Percentiles rank a stretch among this genome's conserved stretches.
Evolutionary conservation across 2,797 vertebrate species (phyloP).

Genomic region (Pangasius sanitwongsei): DNA sequence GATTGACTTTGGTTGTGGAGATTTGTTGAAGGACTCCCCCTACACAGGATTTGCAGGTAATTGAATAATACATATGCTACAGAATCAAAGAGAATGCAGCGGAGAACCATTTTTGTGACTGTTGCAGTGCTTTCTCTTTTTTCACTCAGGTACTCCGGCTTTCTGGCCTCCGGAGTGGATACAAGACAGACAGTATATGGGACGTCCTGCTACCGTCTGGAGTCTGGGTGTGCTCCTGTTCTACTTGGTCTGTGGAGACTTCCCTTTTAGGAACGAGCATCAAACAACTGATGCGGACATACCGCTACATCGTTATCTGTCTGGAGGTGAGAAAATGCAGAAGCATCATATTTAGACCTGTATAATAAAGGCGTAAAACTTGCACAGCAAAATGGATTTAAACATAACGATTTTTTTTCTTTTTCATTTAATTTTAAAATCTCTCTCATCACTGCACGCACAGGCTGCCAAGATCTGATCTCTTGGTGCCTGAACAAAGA

Average conservation of each 20-base stretch:
- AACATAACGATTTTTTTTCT: background rate
- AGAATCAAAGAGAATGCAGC: background rate
- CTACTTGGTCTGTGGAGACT: background rate
- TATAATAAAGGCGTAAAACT: background rate
- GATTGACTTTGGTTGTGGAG: slow-evolving; percentile 20
- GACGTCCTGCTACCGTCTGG: background rate
- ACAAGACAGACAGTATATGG: background rate
- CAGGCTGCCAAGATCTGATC: background rate
- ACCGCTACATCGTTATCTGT: background rate
- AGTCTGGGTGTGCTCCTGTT: background rate
- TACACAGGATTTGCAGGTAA: background rate
- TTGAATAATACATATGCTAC: too few species aligned
- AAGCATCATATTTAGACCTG: background rate
- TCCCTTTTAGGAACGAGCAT: background rate
- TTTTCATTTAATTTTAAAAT: background rate
- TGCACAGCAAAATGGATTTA: background rate
- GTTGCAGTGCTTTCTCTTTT: background rate
- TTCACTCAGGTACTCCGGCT: background rate
- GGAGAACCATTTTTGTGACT: background rate
- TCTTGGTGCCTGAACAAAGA: background rate
- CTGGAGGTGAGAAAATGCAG: background rate
- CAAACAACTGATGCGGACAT: background rate
- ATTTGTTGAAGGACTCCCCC: background rate
- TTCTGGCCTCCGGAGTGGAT: background rate
- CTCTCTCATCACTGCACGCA: background rate